Evolutionary conservation across 2,888 invertebrate genomes (phyloP).

Genomic region (Ellobium chinense): DNA sequence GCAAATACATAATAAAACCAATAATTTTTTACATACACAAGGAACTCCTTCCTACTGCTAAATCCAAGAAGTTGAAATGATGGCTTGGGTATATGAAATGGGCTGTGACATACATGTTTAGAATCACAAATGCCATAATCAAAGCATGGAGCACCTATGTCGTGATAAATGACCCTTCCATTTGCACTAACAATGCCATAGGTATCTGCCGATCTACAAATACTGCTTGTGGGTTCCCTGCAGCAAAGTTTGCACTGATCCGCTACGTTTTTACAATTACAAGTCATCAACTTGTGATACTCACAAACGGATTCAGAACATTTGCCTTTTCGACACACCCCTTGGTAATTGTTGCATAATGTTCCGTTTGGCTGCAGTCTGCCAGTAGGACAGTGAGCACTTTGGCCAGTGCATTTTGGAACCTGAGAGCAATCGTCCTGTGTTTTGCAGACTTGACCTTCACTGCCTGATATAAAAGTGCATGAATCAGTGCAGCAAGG

Average conservation of each 20-base stretch:
- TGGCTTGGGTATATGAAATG: neutral
- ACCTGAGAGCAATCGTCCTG: slow-evolving; percentile 55
- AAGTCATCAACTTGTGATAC: slow-evolving; percentile 49
- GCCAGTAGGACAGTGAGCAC: slow-evolving; percentile 56
- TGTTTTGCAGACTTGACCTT: slow-evolving; percentile 52
- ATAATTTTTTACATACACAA: slow-evolving; percentile 10
- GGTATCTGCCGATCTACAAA: slow-evolving; percentile 45
- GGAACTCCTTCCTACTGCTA: slow-evolving; percentile 25
- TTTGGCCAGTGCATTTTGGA: slow-evolving; percentile 58
- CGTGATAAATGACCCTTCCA: slow-evolving; percentile 6
- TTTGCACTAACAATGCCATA: slow-evolving; percentile 7
- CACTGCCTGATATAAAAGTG: slow-evolving; percentile 30
- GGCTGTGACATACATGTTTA: slow-evolving; percentile 45
- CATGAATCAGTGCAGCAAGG: slow-evolving; percentile 62
- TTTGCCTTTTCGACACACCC: slow-evolving; percentile 56
- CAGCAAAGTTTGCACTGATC: slow-evolving; percentile 62
- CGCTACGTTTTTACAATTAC: slow-evolving; percentile 50
- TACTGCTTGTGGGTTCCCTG: slow-evolving; percentile 11
- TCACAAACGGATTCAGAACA: slow-evolving; percentile 60
- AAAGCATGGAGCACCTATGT: slow-evolving; percentile 54
- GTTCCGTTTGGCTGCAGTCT: slow-evolving; percentile 51
- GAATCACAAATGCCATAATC: slow-evolving; percentile 5
- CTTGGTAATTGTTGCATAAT: slow-evolving; percentile 55
- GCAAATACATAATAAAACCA: slow-evolving; percentile 33
- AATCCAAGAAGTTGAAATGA: slow-evolving; percentile 52